Evolutionary conservation across 2,113 vertebrate species (phyloP).

Genomic region (Serinus canaria): DNA sequence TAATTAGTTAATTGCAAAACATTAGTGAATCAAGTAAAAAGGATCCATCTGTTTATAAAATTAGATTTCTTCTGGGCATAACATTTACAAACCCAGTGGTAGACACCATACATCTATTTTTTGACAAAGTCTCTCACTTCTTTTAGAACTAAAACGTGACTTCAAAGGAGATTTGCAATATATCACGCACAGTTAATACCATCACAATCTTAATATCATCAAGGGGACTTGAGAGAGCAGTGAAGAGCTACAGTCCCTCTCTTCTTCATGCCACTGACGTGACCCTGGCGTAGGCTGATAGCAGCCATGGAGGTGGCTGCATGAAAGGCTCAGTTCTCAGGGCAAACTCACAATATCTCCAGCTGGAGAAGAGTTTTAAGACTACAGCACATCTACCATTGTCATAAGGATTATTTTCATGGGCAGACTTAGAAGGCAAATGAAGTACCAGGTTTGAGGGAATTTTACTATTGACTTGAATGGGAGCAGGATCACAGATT

Average conservation of each 20-base stretch:
- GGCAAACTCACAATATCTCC: background rate
- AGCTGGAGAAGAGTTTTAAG: background rate
- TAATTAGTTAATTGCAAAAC: conserved; percentile 82
- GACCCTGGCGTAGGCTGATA: background rate
- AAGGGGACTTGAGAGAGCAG: background rate
- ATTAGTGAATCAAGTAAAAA: conserved; percentile 79
- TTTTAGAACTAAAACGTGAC: conserved; percentile 6
- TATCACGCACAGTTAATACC: background rate
- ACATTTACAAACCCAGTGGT: conserved; percentile 54
- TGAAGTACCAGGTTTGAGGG: background rate
- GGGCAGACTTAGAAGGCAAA: background rate
- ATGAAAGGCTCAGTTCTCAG: background rate
- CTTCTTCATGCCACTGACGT: background rate
- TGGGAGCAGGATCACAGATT: background rate
- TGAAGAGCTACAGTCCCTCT: background rate
- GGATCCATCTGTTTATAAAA: conserved; percentile 80
- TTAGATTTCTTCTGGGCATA: conserved; percentile 77
- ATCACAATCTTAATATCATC: background rate
- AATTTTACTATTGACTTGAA: conserved; percentile 14
- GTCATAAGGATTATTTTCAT: background rate
- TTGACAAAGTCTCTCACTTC: background rate
- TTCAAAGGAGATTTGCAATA: conserved; percentile 23
- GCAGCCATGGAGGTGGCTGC: background rate
- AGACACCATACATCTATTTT: conserved; percentile 38
- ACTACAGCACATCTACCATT: background rate